These are phyloP conservation scores for Acrocephalus arundinaceus DNA, from an alignment of 2,113 vertebrate species.

Conservation along the genomic window DNA sequence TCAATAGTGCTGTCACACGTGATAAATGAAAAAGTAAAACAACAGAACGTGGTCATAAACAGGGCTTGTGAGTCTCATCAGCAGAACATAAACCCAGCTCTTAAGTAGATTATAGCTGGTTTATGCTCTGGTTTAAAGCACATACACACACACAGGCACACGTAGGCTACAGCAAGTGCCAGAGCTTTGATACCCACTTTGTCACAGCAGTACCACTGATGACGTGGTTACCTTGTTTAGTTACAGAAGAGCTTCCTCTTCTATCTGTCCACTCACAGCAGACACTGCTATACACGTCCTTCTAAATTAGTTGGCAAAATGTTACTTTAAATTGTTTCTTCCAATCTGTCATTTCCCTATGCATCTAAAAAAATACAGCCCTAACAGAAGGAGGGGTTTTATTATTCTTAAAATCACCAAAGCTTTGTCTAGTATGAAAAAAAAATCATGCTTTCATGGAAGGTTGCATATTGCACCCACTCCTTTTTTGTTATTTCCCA, in stretches of 20 bases:
- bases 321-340: conserved; percentile 17
- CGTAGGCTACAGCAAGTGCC: background rate
- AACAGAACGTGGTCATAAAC: background rate
- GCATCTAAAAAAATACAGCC: background rate
- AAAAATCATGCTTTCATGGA: background rate
- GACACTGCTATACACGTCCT: background rate
- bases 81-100: background rate
- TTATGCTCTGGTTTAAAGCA: background rate
- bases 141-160: rapidly evolving
- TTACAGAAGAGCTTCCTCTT: background rate
- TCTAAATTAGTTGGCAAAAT: background rate
- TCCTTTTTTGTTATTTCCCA: background rate
- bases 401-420: background rate
- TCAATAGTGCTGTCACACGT: background rate
- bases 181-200: background rate
- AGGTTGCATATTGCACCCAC: background rate
- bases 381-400: background rate
- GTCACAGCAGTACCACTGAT: background rate
- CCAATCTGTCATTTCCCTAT: background rate
- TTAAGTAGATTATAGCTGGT: background rate
- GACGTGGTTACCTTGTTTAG: background rate
- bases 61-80: background rate
- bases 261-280: background rate
- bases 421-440: background rate
- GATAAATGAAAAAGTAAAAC: background rate